Evolutionary conservation across 2,113 vertebrate species (phyloP).

Genomic region (Camelus dromedarius): DNA sequence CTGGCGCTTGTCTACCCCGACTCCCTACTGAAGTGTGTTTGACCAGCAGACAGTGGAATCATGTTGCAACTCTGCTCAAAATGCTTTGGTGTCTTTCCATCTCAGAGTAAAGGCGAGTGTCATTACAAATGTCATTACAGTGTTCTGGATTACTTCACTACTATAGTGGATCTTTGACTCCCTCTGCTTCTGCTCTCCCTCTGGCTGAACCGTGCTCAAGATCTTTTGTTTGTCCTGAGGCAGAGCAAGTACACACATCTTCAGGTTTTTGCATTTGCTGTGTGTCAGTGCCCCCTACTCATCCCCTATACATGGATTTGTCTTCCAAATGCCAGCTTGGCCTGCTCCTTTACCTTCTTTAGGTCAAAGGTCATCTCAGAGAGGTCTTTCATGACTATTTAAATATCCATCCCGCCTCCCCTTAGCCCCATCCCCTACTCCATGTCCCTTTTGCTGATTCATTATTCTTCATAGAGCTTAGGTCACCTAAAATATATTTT

Average conservation of each 20-base stretch:
- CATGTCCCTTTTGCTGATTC: neutral
- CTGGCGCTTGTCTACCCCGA: neutral
- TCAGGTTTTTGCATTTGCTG: neutral
- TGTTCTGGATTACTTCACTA: neutral
- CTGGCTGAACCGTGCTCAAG: neutral
- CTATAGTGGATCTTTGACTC: neutral
- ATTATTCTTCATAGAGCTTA: constrained; percentile 12
- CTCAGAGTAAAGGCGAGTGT: neutral
- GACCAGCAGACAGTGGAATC: neutral
- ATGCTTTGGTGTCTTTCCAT: neutral
- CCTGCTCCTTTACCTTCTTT: neutral
- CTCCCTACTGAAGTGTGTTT: neutral
- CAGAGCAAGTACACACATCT: neutral
- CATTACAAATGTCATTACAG: neutral
- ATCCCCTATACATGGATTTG: too few relatives aligned
- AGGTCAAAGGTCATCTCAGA: neutral
- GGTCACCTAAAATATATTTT: neutral
- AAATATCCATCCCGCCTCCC: neutral
- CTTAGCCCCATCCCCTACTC: neutral
- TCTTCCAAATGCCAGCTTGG: neutral
- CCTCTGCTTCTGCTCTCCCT: neutral
- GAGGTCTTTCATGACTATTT: neutral
- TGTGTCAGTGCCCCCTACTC: accelerated
- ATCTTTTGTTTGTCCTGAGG: neutral
- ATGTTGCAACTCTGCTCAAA: neutral